These are phyloP conservation scores for Aselliscus stoliczkanus DNA, from an alignment of 2,797 vertebrate genomes.

Conservation along the genomic window DNA sequence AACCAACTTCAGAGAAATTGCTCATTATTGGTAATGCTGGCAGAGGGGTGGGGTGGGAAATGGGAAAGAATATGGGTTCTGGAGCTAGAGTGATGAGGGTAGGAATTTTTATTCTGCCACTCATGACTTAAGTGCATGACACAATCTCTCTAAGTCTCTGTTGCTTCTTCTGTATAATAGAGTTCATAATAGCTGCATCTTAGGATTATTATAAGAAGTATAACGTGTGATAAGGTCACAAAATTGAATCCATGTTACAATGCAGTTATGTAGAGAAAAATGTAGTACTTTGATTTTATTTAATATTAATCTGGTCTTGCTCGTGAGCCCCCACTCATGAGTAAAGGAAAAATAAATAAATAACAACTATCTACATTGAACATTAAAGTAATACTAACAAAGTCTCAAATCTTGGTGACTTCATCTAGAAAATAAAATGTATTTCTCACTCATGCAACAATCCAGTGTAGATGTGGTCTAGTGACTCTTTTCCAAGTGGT, in stretches of 20 bases:
- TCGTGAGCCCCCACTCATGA: not conserved
- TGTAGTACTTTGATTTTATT: not conserved
- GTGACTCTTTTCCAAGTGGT: not conserved
- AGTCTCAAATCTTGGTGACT: not conserved
- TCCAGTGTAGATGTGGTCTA: not conserved
- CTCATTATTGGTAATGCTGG: not conserved
- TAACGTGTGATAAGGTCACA: not conserved
- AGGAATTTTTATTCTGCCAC: not conserved
- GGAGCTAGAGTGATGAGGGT: not conserved
- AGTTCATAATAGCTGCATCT: not conserved
- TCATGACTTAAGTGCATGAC: not conserved
- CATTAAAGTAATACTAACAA: not conserved
- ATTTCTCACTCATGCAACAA: not conserved
- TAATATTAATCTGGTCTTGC: not conserved
- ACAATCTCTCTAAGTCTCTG: not conserved
- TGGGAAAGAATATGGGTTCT: not conserved
- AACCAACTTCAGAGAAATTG: not conserved
- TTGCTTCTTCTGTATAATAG: not conserved
- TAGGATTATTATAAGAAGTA: not conserved
- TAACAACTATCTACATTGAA: not conserved
- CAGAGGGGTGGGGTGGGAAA: not conserved
- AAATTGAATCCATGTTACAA: not conserved
- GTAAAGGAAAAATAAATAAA: not conserved
- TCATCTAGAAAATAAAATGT: not conserved
- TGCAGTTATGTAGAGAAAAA: not conserved